These are phyloP conservation scores for Argyra leucocephala DNA, from an alignment of 2,888 invertebrate species.

Conservation along the genomic window DNA sequence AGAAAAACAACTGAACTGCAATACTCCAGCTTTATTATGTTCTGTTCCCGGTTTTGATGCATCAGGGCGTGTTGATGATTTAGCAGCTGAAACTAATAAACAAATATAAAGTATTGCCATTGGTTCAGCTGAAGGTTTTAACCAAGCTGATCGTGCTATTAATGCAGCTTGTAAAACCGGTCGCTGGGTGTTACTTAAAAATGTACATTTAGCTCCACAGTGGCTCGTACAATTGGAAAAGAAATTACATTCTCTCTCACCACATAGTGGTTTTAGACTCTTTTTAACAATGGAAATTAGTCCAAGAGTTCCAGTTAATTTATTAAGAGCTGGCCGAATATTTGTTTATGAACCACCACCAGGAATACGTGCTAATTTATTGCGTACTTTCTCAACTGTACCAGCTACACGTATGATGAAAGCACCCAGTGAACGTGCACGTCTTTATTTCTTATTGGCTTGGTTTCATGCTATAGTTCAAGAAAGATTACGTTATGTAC, in stretches of 20 bases:
- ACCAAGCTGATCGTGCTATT: constrained; percentile 92
- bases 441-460: constrained; percentile 93
- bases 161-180: constrained; percentile 96
- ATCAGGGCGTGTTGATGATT: constrained; percentile 89
- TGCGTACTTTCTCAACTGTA: constrained; percentile 89
- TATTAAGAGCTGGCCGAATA: constrained; percentile 83
- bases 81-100: constrained; percentile 89
- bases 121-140: constrained; percentile 98
- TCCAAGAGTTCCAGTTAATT: constrained; percentile 90
- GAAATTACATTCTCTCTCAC: constrained; percentile 89
- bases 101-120: constrained; percentile 96
- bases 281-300: constrained; percentile 99
- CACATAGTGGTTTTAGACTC: constrained; percentile 85
- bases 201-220: constrained; percentile 96
- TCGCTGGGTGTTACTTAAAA: constrained; percentile 96
- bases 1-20: constrained; percentile 78
- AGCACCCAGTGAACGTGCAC: constrained; percentile 86
- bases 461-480: constrained; percentile 99
- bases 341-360: constrained; percentile 86
- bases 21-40: constrained; percentile 89
- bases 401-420: constrained; percentile 88
- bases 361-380: constrained; percentile 88
- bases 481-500: constrained; percentile 90
- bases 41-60: constrained; percentile 98
- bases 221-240: constrained; percentile 99